These are phyloP conservation scores for Carcharodon carcharias DNA, from an alignment of 2,797 vertebrate genomes.

Conservation along the genomic window DNA sequence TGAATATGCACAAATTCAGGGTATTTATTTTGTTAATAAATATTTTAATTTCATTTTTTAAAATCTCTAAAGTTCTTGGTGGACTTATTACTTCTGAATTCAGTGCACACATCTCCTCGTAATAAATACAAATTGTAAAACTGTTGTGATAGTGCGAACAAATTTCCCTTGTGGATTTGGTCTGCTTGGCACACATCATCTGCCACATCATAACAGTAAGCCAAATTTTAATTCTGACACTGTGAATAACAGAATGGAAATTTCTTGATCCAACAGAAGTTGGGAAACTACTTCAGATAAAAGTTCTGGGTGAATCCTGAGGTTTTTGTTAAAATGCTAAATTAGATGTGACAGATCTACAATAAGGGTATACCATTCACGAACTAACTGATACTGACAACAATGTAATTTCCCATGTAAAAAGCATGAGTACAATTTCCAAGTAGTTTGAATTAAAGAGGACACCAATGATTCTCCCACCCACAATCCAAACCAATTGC, in stretches of 20 bases:
- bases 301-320: not conserved
- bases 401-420: not conserved
- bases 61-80: too few relatives aligned
- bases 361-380: not conserved
- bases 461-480: not conserved
- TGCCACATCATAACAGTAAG: not conserved
- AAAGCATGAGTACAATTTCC: not conserved
- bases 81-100: too few relatives aligned
- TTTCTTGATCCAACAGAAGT: not conserved
- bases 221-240: not conserved
- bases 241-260: not conserved
- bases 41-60: too few relatives aligned
- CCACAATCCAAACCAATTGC: not conserved
- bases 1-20: too few relatives aligned
- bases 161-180: too few relatives aligned
- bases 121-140: too few relatives aligned
- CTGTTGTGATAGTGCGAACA: too few relatives aligned
- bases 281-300: not conserved
- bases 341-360: not conserved
- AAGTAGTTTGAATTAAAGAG: not conserved
- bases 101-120: too few relatives aligned
- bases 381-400: not conserved
- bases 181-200: too few relatives aligned
- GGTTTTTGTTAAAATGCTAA: not conserved
- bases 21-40: too few relatives aligned